phyloP scores from a whole-genome alignment of 2,797 vertebrate species.

The Acipenser oxyrinchus region DNA sequence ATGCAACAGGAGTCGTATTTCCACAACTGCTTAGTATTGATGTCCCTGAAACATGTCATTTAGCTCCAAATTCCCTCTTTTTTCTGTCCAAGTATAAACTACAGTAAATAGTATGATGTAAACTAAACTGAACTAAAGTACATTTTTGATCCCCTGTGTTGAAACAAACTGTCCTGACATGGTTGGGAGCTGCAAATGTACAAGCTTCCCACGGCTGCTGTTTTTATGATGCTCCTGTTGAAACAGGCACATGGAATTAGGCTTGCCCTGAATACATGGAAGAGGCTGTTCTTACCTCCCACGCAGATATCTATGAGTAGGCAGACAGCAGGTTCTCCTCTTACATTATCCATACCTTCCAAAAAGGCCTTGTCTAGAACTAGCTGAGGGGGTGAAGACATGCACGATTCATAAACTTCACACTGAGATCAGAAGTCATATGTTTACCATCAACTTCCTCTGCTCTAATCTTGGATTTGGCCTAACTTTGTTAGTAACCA shows the following conservation, averaged over 20 bases:
- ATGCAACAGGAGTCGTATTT: no score
- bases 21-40: no score
- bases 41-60: no score
- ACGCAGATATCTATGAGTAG: not conserved
- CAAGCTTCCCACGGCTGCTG: conserved; percentile 11
- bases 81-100: not conserved
- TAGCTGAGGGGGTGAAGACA: no score
- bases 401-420: no score
- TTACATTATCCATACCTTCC: not conserved
- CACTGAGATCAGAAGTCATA: no score
- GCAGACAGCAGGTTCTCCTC: not conserved
- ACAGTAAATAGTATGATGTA: not conserved
- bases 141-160: not conserved
- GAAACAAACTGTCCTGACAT: conserved; percentile 12
- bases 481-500: no score
- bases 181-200: conserved; percentile 10
- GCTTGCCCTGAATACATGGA: not conserved
- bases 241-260: conserved; percentile 4
- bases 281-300: conserved; percentile 1
- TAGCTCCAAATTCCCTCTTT: not conserved
- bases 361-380: no score
- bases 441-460: no score
- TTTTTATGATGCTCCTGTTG: conserved; percentile 8
- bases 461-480: no score
- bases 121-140: not conserved